Percentiles rank a stretch among this genome's conserved stretches.
Conservation (phyloP, 2,888 invertebrate genomes). For the Venustoraphidia nigricollis region DNA sequence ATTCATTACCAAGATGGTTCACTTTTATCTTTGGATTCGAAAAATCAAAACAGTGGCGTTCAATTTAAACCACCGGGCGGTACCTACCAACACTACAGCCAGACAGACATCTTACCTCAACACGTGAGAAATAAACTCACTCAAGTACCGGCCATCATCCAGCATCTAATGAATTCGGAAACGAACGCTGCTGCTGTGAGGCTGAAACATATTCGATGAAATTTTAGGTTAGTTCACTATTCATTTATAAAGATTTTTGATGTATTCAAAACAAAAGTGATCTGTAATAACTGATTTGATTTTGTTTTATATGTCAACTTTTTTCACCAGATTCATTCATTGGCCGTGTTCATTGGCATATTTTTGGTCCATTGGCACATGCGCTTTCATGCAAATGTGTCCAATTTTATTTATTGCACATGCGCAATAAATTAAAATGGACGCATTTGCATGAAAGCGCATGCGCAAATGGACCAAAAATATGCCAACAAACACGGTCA, state of each 20-base stretch:
- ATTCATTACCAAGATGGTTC: slow-evolving; percentile 5
- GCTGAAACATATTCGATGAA: not conserved
- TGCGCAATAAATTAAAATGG: too few relatives aligned
- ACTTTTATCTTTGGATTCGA: slow-evolving; percentile 1
- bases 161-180: slow-evolving; percentile 3
- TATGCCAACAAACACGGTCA: too few relatives aligned
- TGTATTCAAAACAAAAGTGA: not conserved
- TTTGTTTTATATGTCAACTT: too few relatives aligned
- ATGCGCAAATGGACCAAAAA: too few relatives aligned
- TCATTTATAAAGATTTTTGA: not conserved
- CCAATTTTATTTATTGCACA: too few relatives aligned
- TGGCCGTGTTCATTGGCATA: too few relatives aligned
- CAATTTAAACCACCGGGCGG: not conserved
- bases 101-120: slow-evolving; percentile 1
- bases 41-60: not conserved
- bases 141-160: slow-evolving; percentile 3
- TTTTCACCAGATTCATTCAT: too few relatives aligned
- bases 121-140: not conserved
- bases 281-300: too few relatives aligned
- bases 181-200: not conserved
- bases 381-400: too few relatives aligned
- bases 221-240: not conserved
- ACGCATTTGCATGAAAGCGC: too few relatives aligned
- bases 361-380: too few relatives aligned
- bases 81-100: not conserved